Base-by-base conservation (phyloP, 2,888 invertebrate genomes). In the Spialia ferax region DNA sequence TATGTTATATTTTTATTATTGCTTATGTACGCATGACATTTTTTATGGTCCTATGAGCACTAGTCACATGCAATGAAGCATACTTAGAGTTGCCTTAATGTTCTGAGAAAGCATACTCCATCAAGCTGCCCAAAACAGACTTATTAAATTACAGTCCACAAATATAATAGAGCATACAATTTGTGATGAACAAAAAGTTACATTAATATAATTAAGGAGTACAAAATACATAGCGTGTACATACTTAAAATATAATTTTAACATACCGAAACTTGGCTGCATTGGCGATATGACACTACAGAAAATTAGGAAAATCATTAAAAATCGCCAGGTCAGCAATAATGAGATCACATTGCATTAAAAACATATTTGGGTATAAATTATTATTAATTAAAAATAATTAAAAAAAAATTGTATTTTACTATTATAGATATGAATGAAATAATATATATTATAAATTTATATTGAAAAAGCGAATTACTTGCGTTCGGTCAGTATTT, bases 281-380 rank as follows among this genome's bases (percentile, higher is more conserved):
- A 69, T 68, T 70, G 65, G 61, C 66, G 22, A 50, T 57, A 62
- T 74, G 55, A 68, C 64, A 69, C 71, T 71, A 72, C 45, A 64
- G 69, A 69, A 70, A 74, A 75, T 73, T 54, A 72, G 69, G 69
- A 71, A 73, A 72, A 63, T 68, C 68, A 68, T 57, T 29, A 61
- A 48, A 66, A 73, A 72, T 79, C 71, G 76, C 78, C 81, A 80
- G 77, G 74, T 79, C 82, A 80, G 83, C 83, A 81, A 80, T 77
- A 81, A 83, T 90, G 91, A 91, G 91, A 91, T 91, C 91, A 86
- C 32, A 64, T 48, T 64, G 83, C 69, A 84, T 82, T 75, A 82
- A 76, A 23, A 48, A 57, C 32, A 64, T 38, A 38, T n/a, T 38
- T 57, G n/a, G n/a, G n/a, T 22, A 42, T 55, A 26, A 32, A 56